Evolutionary conservation across 1,140 invertebrate genomes (phyloP).

Genomic region (Aporrectodea caliginosa): DNA sequence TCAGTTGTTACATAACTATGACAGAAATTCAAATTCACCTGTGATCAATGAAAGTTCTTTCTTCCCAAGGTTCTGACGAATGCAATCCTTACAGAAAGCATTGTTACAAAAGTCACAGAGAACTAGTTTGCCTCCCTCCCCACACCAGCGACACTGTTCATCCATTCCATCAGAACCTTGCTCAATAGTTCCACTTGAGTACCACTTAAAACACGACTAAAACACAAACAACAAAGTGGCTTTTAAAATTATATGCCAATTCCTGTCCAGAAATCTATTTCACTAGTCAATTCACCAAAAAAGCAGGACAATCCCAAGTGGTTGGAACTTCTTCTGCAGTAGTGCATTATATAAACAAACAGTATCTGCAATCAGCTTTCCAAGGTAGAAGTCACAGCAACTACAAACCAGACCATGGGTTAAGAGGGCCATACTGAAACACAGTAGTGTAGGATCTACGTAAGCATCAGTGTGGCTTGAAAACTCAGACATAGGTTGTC

Average conservation of each 20-base stretch:
- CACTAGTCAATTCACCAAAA: neutral
- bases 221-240: conserved; percentile 25
- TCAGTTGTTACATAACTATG: neutral
- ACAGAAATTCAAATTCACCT: conserved; percentile 55
- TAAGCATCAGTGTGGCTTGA: no score
- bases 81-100: conserved; percentile 77
- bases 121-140: conserved; percentile 74
- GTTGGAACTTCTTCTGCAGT: no score
- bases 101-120: conserved; percentile 77
- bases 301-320: neutral
- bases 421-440: no score
- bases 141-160: conserved; percentile 85
- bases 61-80: conserved; percentile 72
- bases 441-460: no score
- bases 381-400: neutral
- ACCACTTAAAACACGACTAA: conserved; percentile 72
- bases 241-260: neutral
- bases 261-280: neutral
- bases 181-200: conserved; percentile 68
- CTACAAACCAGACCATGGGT: no score
- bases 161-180: conserved; percentile 80
- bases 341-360: no score
- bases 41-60: conserved; percentile 67
- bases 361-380: neutral
- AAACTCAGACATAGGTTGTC: no score